phyloP scores from a whole-genome alignment of 2,797 vertebrate species.

The Alosa sapidissima region DNA sequence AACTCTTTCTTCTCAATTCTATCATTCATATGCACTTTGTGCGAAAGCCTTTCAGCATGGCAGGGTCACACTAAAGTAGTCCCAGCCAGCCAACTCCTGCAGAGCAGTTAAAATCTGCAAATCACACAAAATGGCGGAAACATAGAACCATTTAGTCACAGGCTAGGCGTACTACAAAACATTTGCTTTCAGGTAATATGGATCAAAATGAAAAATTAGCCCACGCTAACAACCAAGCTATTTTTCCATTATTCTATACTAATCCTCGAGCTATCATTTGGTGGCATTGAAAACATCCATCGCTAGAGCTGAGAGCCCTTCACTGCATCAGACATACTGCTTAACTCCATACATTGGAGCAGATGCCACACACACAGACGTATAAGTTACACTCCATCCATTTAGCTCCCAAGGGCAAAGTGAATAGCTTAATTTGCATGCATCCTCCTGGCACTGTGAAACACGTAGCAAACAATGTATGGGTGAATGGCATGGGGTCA shows the following conservation, averaged over 20 bases:
- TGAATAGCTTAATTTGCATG: not conserved
- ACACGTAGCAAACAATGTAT: not conserved
- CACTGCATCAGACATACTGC: not conserved
- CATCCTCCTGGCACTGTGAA: not conserved
- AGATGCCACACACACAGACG: not conserved
- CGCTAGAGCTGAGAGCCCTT: not conserved
- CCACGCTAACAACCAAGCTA: not conserved
- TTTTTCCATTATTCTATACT: not conserved
- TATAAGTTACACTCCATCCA: not conserved
- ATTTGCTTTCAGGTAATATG: not conserved
- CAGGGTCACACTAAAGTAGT: not conserved
- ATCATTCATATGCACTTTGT: not conserved
- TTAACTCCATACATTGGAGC: not conserved
- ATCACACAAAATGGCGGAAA: not conserved
- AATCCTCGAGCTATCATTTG: not conserved
- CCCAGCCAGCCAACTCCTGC: not conserved
- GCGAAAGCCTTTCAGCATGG: not conserved
- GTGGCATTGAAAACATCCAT: not conserved
- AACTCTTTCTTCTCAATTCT: slow-evolving; percentile 8
- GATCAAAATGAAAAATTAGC: not conserved
- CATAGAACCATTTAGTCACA: not conserved
- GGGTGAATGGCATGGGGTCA: not conserved
- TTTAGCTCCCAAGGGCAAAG: not conserved
- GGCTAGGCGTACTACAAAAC: not conserved
- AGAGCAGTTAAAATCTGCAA: not conserved